Base-by-base conservation (phyloP, 2,113 vertebrate genomes). In the Orthochromis indermauri region DNA sequence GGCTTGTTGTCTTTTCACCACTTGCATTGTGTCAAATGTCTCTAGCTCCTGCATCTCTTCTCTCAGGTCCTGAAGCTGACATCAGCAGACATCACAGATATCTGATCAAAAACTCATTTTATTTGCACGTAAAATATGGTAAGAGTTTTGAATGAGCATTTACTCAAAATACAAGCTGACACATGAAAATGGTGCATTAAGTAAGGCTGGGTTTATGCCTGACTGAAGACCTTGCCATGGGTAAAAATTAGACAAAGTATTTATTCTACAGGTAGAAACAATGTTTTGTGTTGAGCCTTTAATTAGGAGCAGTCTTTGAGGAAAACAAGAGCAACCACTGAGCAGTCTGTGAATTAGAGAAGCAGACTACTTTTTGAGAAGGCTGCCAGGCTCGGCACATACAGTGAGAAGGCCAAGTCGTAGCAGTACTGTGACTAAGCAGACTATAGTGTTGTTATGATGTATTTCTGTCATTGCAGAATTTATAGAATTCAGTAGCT, bases 11-110 rank as follows among this genome's bases (percentile, higher is more conserved):
- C 68, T 84, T 57, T 82, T 91, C n/a, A 95, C 90, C 66, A 96
- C 93, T 33, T 94, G 31, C 73, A 90, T 63, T 49, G 88, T 90
- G 83, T 97, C 96, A 4, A 92, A 96, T 2, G 12, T 28, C 82
- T 96, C 92, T 47, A 97, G 86, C 17, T 95, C 28, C 33, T 80
- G 6, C 94, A 97, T 91, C 53, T 92, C 82, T 2, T 26, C 76
- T 10, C 17, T 84, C 19, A 96, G 37, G 11, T 86, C 40, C 31
- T 88, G 47, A 45, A 96, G n/a, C 96, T 97, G 84, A 19, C 33
- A 40, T n/a, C 59, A 61, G 9, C 26, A 26, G 4, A n/a, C n/a
- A n/a, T n/a, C n/a, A n/a, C n/a, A 81, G 40, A 49, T 4, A 8
- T 10, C n/a, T 35, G 5, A 73, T 73, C 47, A 24, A 53, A 53